Evolutionary conservation across 2,888 invertebrate species (phyloP), one percentile per base, ranked within the genome.

Genomic region (Cryptocheilus praepositus): DNA sequence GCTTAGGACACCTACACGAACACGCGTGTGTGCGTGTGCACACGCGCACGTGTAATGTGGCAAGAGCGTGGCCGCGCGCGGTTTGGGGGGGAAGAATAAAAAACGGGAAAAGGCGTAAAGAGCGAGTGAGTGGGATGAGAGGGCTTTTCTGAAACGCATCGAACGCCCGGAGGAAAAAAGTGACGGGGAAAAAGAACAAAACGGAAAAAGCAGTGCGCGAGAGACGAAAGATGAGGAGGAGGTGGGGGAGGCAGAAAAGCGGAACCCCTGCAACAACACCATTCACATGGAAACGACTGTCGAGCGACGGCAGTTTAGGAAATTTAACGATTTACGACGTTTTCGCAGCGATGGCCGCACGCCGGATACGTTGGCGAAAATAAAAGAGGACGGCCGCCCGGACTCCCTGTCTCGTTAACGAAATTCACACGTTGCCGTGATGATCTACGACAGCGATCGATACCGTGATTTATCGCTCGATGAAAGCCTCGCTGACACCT

Each of bases 241-340:
- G n/a, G n/a, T n/a, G n/a, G n/a, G n/a, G n/a, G n/a, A n/a, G n/a
- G n/a, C n/a, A n/a, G n/a, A 19, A 15, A 59, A 59, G 19, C 25
- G 63, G 49, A 56, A 61, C 56, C 56, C 15, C 22, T 58, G 53
- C 61, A 46, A 53, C 57, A 62, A 62, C 58, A 49, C 61, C 45
- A 67, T 67, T 70, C 61, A 62, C 66, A 67, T 67, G 69, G 67
- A 67, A 70, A 70, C 68, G 56, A 65, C 61, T 55, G 45, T 18
- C 56, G 57, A 67, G 60, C 67, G 56, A 52, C 60, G 60, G 57
- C 61, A 66, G 66, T 69, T 69, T 58, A 58, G 61, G 21, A 61
- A 45, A 46, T 67, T 69, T 69, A 66, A 69, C 66, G 67, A 69
- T 69, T 69, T 69, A 69, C 66, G 68, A 61, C 61, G 21, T 61